A percentile compares a stretch with the other conserved stretches of the same genome.
These are phyloP conservation scores for Lutraria rhynchaena DNA, from an alignment of 1,140 invertebrate genomes.

Conservation along the genomic window DNA sequence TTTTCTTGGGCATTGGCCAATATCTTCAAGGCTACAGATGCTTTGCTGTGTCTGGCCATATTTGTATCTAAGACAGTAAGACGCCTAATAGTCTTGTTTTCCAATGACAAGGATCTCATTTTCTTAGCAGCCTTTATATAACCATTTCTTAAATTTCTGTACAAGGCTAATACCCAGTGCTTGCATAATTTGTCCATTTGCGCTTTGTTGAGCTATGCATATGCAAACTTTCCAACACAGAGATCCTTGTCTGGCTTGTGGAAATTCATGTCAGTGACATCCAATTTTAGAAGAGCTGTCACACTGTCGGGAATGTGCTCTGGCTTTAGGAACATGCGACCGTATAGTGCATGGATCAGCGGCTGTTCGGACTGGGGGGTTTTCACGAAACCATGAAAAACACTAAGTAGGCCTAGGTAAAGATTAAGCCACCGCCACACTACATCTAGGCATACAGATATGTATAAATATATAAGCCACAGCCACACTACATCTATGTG, in stretches of 20 bases:
- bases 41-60: constrained; percentile 33
- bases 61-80: constrained; percentile 22
- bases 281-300: constrained; percentile 35
- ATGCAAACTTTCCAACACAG: constrained; percentile 25
- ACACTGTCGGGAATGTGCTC: constrained; percentile 38
- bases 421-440: too few species aligned
- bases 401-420: background rate
- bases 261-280: constrained; percentile 39
- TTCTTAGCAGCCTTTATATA: constrained; percentile 36
- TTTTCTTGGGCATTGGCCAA: constrained; percentile 19
- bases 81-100: constrained; percentile 7
- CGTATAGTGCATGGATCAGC: constrained; percentile 14
- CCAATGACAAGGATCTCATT: constrained; percentile 34
- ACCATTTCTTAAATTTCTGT: constrained; percentile 12
- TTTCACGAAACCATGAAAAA: constrained; percentile 1
- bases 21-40: constrained; percentile 17
- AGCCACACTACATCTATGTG: too few species aligned
- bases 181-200: constrained; percentile 28
- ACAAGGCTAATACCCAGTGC: constrained; percentile 19
- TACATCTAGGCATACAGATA: too few species aligned
- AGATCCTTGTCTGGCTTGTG: constrained; percentile 32
- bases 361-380: constrained; percentile 16
- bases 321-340: constrained; percentile 36
- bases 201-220: constrained; percentile 15
- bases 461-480: too few species aligned